Evolutionary conservation across 2,797 vertebrate genomes (phyloP).

Genomic region (Tragelaphus oryx): DNA sequence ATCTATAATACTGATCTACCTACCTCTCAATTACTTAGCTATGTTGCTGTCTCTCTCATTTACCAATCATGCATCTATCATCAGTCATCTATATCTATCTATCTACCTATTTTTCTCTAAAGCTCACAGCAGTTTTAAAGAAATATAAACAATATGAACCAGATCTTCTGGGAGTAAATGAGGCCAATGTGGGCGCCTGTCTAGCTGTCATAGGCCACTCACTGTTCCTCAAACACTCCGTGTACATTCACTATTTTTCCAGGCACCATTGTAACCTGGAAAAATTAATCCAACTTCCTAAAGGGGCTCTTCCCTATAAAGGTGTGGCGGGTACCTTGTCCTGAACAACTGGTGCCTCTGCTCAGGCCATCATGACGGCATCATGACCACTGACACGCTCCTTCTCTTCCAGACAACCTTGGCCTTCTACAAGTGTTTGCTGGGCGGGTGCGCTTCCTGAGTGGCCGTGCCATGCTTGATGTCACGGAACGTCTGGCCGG

Average conservation of each 20-base stretch:
- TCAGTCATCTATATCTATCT: not conserved
- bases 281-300: not conserved
- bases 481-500: conserved; percentile 76
- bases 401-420: conserved; percentile 75
- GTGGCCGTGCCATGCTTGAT: conserved; percentile 73
- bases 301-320: not conserved
- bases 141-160: not conserved
- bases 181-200: not conserved
- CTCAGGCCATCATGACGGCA: rapidly evolving
- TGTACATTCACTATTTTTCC: not conserved
- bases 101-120: not conserved
- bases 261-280: not conserved
- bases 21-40: not conserved
- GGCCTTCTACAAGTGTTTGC: conserved; percentile 74
- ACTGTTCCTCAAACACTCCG: not conserved
- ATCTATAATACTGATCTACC: not conserved
- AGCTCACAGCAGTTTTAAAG: not conserved
- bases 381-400: not conserved
- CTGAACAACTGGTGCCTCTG: rapidly evolving
- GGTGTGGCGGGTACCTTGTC: rapidly evolving
- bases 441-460: conserved; percentile 69
- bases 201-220: not conserved
- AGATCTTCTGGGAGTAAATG: not conserved
- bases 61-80: not conserved
- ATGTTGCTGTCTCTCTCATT: not conserved